Evolutionary conservation across 2,797 vertebrate genomes (phyloP), one percentile per base, ranked within the genome.

Genomic region (Sebastes wilsoni): DNA sequence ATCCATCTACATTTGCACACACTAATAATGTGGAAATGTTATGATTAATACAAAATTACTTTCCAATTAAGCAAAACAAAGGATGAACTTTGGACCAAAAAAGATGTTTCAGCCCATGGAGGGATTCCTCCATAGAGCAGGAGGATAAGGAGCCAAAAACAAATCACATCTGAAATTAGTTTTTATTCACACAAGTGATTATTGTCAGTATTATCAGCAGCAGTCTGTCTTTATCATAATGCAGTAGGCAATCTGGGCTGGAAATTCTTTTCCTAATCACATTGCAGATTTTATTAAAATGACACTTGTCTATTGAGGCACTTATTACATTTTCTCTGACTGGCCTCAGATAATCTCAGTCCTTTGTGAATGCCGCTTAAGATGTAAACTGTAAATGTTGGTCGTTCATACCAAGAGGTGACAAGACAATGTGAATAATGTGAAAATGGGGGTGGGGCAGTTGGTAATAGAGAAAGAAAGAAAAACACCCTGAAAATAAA

Each of bases 401-500:
- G 59, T 55, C 5, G 2, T 25, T 86, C 67, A 1, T 46, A 80
- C 46, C 46, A 49, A 20, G 13, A 66, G 32, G 30, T 67, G 61
- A 72, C 34, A 60, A 38, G 22, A 79, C 30, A 74, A 62, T 38
- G 10, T 12, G 54, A 62, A 20, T 34, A 25, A 77, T 54, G 30
- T 49, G 38, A 75, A 64, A 18, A 12, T 5, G 18, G 2, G 0
- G 38, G 2, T 13, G 60, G 23, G 36, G 8, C 5, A 22, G 8
- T 3, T 28, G 68, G 20, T 49, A 54, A 62, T 65, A 23, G 10
- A 79, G 22, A 62, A 12, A 69, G 34, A 86, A 54, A 79, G 64
- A 76, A 78, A 82, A 73, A 71, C 23, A 75, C 8, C 30, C 23
- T 22, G 62, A 82, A 78, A 85, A 87, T 68, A 85, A 85, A 79